Conservation (phyloP, 2,113 vertebrate genomes). For the Neolamprologus longior region DNA sequence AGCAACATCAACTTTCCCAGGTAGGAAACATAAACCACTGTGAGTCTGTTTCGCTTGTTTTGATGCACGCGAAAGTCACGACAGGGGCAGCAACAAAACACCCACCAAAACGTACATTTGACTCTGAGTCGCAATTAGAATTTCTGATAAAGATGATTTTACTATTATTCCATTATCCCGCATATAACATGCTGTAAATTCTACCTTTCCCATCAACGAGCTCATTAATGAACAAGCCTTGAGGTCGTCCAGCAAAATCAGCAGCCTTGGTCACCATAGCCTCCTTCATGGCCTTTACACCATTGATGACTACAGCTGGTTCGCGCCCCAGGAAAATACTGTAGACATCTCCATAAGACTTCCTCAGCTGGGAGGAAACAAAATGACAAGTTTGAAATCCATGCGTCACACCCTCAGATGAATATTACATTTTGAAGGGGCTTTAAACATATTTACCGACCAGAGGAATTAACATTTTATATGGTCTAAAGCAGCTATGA, state of each 20-base stretch:
- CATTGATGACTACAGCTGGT: constrained; percentile 50
- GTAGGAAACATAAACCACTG: neutral
- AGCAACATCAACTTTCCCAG: neutral
- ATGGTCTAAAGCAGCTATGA: neutral
- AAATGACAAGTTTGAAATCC: neutral
- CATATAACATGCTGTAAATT: neutral
- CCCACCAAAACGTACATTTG: neutral
- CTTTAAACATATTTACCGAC: neutral
- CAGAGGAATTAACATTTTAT: neutral
- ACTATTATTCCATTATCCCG: neutral
- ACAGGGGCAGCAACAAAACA: neutral
- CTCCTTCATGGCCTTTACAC: constrained; percentile 57
- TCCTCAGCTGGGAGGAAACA: constrained; percentile 41
- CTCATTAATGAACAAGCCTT: constrained; percentile 46
- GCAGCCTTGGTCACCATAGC: constrained; percentile 50
- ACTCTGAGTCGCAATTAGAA: neutral
- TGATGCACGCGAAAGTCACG: neutral
- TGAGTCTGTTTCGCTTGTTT: neutral
- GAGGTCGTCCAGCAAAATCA: constrained; percentile 66
- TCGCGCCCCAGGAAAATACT: constrained; percentile 55
- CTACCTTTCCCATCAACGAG: constrained; percentile 18
- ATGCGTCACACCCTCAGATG: neutral
- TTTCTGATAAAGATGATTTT: neutral
- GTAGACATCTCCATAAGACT: constrained; percentile 61
- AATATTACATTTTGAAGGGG: neutral